Percentiles rank a stretch among this genome's conserved stretches.
Conservation (phyloP, 2,113 vertebrate genomes). For the Triplophysa siluroides region DNA sequence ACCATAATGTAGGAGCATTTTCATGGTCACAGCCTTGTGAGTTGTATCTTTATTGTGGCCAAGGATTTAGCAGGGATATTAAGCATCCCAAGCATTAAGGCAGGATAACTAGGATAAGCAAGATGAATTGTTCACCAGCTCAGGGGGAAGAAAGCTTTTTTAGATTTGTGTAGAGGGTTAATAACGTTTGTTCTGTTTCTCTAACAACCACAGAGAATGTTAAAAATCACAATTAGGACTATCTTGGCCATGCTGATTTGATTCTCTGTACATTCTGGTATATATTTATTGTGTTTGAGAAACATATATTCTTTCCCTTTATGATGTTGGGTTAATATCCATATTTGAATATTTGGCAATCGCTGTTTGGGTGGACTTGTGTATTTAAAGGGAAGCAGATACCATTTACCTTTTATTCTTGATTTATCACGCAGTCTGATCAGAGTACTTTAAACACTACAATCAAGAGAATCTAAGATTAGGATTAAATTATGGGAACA, state of each 20-base stretch:
- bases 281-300: background rate
- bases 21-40: constrained; percentile 13
- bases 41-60: constrained; percentile 1
- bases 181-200: background rate
- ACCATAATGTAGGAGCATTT: background rate
- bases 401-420: background rate
- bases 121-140: background rate
- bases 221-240: background rate
- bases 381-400: constrained; percentile 1
- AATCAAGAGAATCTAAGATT: background rate
- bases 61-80: constrained; percentile 10
- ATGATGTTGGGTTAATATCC: background rate
- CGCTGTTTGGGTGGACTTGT: background rate
- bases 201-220: constrained; percentile 8
- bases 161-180: constrained; percentile 4
- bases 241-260: background rate
- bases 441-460: background rate
- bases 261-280: background rate
- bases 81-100: background rate
- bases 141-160: background rate
- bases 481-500: constrained; percentile 27
- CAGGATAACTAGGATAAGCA: constrained; percentile 1
- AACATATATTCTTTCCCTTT: background rate
- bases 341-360: background rate
- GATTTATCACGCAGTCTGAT: background rate